These are phyloP conservation scores for Vanessa atalanta DNA, from an alignment of 1,140 invertebrate species.

Conservation along the genomic window DNA sequence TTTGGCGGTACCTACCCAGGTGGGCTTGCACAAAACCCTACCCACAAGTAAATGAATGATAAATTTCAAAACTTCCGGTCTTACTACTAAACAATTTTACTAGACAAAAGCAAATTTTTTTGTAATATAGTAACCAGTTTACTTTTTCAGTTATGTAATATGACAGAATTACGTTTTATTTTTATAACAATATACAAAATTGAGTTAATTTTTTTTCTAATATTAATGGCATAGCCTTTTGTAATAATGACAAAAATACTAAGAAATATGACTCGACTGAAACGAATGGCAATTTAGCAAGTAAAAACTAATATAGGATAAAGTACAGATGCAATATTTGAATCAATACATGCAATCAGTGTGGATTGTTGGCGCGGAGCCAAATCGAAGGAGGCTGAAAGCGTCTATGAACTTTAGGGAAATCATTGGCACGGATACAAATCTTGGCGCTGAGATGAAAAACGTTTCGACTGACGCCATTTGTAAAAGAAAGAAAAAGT, in stretches of 20 bases:
- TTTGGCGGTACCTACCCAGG: too few relatives aligned
- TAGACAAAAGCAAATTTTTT: too few relatives aligned
- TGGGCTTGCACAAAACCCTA: too few relatives aligned
- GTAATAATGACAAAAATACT: background rate
- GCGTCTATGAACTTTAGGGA: constrained; percentile 49
- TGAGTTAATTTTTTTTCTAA: too few relatives aligned
- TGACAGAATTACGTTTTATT: too few relatives aligned
- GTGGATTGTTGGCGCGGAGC: constrained; percentile 44
- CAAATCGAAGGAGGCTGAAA: constrained; percentile 44
- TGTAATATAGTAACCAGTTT: too few relatives aligned
- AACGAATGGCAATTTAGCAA: background rate
- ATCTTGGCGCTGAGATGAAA: constrained; percentile 22
- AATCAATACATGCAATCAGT: constrained; percentile 57
- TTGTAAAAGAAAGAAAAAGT: constrained; percentile 18
- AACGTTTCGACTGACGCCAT: constrained; percentile 27
- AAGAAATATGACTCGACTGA: background rate
- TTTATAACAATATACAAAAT: too few relatives aligned
- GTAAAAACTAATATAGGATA: constrained; percentile 47
- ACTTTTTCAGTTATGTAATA: too few relatives aligned
- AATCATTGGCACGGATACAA: constrained; percentile 54
- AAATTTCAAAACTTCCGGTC: too few relatives aligned
- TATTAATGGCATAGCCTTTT: background rate
- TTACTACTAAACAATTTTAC: too few relatives aligned
- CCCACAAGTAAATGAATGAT: too few relatives aligned
- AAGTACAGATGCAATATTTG: constrained; percentile 51